A percentile compares a stretch with the other conserved stretches of the same genome.
phyloP scores from a whole-genome alignment of 2,888 invertebrate genomes.

The Hesperia comma region DNA sequence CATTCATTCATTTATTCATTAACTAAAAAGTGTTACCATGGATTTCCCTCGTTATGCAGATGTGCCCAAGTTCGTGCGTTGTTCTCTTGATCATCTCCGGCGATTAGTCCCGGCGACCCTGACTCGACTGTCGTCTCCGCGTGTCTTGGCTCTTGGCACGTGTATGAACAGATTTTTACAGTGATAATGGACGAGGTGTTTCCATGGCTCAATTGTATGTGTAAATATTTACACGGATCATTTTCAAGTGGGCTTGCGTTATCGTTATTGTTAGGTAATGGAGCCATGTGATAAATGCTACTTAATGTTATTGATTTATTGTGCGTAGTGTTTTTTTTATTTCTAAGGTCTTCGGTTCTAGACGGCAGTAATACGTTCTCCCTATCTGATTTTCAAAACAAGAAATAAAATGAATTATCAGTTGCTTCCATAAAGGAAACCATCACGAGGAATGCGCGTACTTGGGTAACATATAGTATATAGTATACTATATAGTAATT shows the following conservation, averaged over 20 bases:
- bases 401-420: too few species aligned
- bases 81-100: constrained; percentile 28
- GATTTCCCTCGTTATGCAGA: not conserved
- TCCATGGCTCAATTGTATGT: not conserved
- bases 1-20: too few species aligned
- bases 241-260: constrained; percentile 15
- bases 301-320: not conserved
- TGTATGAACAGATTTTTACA: constrained; percentile 16
- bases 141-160: constrained; percentile 15
- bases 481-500: too few species aligned
- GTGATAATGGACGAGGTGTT: constrained; percentile 11
- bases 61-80: not conserved
- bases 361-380: too few species aligned
- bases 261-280: not conserved
- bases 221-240: constrained; percentile 17
- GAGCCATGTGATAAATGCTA: not conserved
- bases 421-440: too few species aligned
- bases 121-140: constrained; percentile 13
- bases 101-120: constrained; percentile 17
- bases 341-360: too few species aligned
- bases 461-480: too few species aligned
- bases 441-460: too few species aligned
- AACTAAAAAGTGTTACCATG: too few species aligned
- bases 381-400: too few species aligned
- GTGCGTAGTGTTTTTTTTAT: too few species aligned